Evolutionary conservation across 1,140 invertebrate genomes (phyloP).

Genomic region (Drosophila asahinai): DNA sequence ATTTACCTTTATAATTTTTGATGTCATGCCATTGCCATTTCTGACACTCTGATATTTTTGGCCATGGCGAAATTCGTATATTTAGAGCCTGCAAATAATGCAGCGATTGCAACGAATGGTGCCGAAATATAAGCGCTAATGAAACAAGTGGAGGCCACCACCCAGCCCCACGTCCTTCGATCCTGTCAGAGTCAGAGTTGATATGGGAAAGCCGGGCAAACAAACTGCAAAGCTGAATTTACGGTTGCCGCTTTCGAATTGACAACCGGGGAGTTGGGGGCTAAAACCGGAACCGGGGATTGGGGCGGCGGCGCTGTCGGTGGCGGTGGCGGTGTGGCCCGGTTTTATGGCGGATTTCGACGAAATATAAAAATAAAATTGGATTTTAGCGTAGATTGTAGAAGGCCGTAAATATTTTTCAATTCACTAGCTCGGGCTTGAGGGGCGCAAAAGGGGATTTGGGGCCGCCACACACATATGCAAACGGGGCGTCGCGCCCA

Average conservation of each 20-base stretch:
- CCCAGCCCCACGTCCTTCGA: background rate
- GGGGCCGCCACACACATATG: slow-evolving; percentile 18
- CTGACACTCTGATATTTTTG: slow-evolving; percentile 13
- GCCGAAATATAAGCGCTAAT: slow-evolving; percentile 59
- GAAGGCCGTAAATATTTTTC: slow-evolving; percentile 82
- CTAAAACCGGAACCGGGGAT: slow-evolving; percentile 17
- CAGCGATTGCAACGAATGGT: slow-evolving; percentile 30
- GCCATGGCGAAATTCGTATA: slow-evolving; percentile 23
- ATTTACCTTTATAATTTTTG: slow-evolving; percentile 15
- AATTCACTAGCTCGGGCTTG: slow-evolving; percentile 59
- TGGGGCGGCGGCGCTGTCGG: background rate
- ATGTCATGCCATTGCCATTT: background rate
- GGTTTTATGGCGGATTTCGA: slow-evolving; percentile 77
- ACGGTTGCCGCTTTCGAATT: slow-evolving; percentile 68
- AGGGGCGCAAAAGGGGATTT: slow-evolving; percentile 1
- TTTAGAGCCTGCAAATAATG: slow-evolving; percentile 59
- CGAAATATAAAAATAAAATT: slow-evolving; percentile 81
- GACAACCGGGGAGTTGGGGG: slow-evolving; percentile 23
- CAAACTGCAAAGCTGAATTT: slow-evolving; percentile 75
- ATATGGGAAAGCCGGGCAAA: slow-evolving; percentile 39
- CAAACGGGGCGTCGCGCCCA: slow-evolving; percentile 11
- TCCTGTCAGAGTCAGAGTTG: slow-evolving; percentile 33
- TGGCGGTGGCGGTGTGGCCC: slow-evolving; percentile 20
- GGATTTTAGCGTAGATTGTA: slow-evolving; percentile 79
- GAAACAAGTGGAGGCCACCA: slow-evolving; percentile 46